Evolutionary conservation across 2,113 vertebrate genomes (phyloP), one percentile per base, ranked within the genome.

Genomic region (Tonatia bakeri): DNA sequence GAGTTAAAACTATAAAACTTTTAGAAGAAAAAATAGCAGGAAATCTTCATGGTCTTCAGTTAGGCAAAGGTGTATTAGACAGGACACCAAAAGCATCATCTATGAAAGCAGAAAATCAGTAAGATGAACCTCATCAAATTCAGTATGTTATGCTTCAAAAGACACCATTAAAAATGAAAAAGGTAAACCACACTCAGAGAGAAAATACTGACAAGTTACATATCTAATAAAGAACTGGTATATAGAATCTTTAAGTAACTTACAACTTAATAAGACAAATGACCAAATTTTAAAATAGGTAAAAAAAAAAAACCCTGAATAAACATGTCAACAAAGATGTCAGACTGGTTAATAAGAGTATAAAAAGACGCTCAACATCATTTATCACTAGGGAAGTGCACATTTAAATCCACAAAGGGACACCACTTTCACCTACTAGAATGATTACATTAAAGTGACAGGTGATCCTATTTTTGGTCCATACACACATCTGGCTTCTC

Each of bases 391-490:
- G 33, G n/a, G 31, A 96, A 89, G 95, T 38, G 24, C 17, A 85
- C 70, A 92, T 94, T 90, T 61, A 94, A 64, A 81, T 33, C 17
- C 50, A 38, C 72, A 79, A 16, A 26, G n/a, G 50, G 43, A 91
- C 52, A 88, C 33, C 19, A 91, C 38, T 70, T 91, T 85, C 50
- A 94, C 26, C 28, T 31, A 80, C 50, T 59, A 90, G 19, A 70
- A 81, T 40, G 38, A 65, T 96, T 96, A 90, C 4, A 87, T 90
- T 43, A 94, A 95, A 95, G 75, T 91, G 64, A 84, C 16, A 79
- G 50, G 31, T 86, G 69, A 83, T 89, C n/a, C 20, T 36, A 9
- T 47, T n/a, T 52, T 56, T 69, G 26, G 52, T 65, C 36, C 15
- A 54, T 38, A 16, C 20, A 75, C 33, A 22, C 16, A 75, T 36